Conservation (phyloP, 2,797 vertebrate genomes). For the Catamblyrhynchus diadema region DNA sequence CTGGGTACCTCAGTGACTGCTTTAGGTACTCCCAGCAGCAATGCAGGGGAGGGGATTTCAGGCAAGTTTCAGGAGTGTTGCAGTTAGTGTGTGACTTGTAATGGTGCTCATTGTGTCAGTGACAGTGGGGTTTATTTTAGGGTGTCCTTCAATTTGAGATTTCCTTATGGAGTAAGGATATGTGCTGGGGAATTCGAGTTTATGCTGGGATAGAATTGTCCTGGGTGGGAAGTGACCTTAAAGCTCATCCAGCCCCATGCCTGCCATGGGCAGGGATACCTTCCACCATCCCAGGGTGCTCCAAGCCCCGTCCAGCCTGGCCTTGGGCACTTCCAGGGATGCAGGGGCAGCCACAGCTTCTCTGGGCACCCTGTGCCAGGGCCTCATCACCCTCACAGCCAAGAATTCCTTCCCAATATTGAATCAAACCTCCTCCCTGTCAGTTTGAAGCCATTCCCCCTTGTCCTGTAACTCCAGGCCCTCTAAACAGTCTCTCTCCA, state of each 20-base stretch:
- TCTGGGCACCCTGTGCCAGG: background rate
- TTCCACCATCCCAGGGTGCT: fast-evolving
- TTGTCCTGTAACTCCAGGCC: background rate
- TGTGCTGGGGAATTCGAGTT: background rate
- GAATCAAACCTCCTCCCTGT: background rate
- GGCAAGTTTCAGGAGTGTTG: background rate
- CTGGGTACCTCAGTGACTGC: background rate
- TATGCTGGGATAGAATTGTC: background rate
- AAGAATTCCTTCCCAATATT: background rate
- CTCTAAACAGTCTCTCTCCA: background rate
- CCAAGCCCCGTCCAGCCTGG: background rate
- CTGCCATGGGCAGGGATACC: background rate
- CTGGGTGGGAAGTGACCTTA: background rate
- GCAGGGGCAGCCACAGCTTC: background rate
- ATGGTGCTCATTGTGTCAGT: background rate
- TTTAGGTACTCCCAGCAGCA: background rate
- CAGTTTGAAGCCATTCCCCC: background rate
- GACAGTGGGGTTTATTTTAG: background rate
- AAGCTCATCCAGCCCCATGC: background rate
- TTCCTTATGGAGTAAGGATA: background rate
- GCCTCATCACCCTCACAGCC: fast-evolving
- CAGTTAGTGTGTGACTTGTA: background rate
- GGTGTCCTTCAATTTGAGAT: background rate
- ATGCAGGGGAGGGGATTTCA: background rate
- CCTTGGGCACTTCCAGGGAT: background rate